Conservation (phyloP, 1,140 invertebrate species). For the Hypsibius dujardini region DNA sequence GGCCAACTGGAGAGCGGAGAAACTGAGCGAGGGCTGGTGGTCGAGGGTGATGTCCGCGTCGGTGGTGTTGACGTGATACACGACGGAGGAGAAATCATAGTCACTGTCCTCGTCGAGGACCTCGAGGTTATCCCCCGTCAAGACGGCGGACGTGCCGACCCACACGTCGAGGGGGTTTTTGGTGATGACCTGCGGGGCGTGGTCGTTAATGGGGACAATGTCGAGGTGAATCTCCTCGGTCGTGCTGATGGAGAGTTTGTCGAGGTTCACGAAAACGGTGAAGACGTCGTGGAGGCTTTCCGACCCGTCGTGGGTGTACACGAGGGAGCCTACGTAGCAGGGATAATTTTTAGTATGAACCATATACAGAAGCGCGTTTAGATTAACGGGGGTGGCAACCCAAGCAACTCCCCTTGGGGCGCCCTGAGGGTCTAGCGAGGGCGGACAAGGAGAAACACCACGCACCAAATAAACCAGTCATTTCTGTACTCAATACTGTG, state of each 20-base stretch:
- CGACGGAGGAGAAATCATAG: not conserved
- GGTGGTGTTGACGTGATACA: not conserved
- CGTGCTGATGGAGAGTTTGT: not conserved
- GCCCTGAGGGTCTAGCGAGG: too few relatives aligned
- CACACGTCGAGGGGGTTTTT: slow-evolving; percentile 9
- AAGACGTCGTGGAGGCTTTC: slow-evolving; percentile 59
- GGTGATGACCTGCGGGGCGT: not conserved
- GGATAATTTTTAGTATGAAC: too few relatives aligned
- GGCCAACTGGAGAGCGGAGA: not conserved
- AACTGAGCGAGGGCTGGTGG: not conserved
- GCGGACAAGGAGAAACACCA: too few relatives aligned
- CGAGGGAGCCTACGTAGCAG: not conserved
- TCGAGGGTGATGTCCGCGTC: not conserved
- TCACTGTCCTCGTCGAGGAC: slow-evolving; percentile 10
- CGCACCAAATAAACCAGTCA: too few relatives aligned
- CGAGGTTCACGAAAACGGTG: slow-evolving; percentile 43
- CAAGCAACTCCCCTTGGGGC: too few relatives aligned
- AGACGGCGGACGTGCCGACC: not conserved
- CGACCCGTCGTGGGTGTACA: slow-evolving; percentile 66
- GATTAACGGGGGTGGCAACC: too few relatives aligned
- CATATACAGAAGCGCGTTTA: too few relatives aligned
- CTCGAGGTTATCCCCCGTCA: not conserved
- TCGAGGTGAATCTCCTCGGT: not conserved
- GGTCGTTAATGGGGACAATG: slow-evolving; percentile 12
- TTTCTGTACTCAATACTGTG: too few relatives aligned